Percentiles rank a stretch among this genome's conserved stretches.
phyloP scores from a whole-genome alignment of 2,888 invertebrate species.

The Lasioglossum villosulum region DNA sequence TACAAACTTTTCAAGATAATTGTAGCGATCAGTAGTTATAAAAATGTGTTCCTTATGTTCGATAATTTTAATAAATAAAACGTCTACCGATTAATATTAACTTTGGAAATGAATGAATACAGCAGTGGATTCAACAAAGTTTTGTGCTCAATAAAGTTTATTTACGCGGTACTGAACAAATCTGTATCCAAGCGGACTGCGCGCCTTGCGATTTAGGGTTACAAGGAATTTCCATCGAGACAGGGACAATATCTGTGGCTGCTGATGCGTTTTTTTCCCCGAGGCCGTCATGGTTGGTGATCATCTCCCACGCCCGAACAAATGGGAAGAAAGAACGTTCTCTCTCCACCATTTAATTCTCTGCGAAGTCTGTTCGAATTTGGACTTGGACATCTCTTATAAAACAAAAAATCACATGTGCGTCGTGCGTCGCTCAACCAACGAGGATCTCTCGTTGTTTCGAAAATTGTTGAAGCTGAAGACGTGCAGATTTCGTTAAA shows the following conservation, averaged over 20 bases:
- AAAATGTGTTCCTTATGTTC: not conserved
- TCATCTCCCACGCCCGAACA: not conserved
- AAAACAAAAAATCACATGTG: constrained; percentile 51
- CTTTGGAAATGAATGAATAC: too few relatives aligned
- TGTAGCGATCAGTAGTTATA: not conserved
- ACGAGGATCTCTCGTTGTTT: constrained; percentile 34
- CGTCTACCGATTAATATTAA: too few relatives aligned
- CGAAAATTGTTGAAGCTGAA: not conserved
- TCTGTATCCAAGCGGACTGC: not conserved
- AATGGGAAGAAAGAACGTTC: not conserved
- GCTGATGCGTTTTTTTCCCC: constrained; percentile 38
- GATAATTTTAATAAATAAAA: too few relatives aligned
- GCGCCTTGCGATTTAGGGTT: not conserved
- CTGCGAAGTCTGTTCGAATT: constrained; percentile 69
- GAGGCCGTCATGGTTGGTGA: not conserved
- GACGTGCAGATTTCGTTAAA: not conserved
- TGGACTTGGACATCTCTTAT: constrained; percentile 59
- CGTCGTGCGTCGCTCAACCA: constrained; percentile 53
- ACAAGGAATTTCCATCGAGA: not conserved
- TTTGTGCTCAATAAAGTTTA: constrained; percentile 22
- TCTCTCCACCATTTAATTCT: not conserved
- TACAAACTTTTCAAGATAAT: not conserved
- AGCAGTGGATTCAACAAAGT: not conserved
- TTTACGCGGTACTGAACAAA: constrained; percentile 30
- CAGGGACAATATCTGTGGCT: not conserved